These are phyloP conservation scores for Zygothrica quintamaculata DNA, from an alignment of 2,888 invertebrate genomes.

Conservation along the genomic window DNA sequence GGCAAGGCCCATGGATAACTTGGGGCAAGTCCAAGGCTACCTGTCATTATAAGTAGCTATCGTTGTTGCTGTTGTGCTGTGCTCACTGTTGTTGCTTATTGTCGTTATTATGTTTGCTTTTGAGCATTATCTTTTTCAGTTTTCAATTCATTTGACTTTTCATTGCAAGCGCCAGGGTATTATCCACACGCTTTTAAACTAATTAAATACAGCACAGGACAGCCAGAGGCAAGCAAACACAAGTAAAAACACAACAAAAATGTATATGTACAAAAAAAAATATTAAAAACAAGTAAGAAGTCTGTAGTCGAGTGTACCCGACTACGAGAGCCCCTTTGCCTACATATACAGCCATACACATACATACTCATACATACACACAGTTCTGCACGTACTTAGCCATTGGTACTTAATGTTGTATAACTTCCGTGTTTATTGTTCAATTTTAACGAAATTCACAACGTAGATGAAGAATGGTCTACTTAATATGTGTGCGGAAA, in stretches of 20 bases:
- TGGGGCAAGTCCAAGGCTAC: constrained; percentile 24
- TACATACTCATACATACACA: no score
- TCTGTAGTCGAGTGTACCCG: no score
- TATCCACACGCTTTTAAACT: constrained; percentile 83
- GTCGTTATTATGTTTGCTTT: constrained; percentile 48
- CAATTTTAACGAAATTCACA: no score
- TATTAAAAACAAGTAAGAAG: no score
- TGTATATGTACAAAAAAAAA: constrained; percentile 20
- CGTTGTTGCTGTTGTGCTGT: constrained; percentile 18
- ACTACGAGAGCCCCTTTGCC: no score
- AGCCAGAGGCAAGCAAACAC: constrained; percentile 30
- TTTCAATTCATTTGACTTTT: constrained; percentile 81
- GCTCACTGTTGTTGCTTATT: constrained; percentile 32
- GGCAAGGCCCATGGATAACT: constrained; percentile 47
- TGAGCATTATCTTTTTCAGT: constrained; percentile 68
- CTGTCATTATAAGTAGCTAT: constrained; percentile 43
- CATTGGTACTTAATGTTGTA: no score
- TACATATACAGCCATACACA: no score
- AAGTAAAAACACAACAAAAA: constrained; percentile 8
- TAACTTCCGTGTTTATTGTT: no score
- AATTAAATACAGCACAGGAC: constrained; percentile 75
- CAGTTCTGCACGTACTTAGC: no score
- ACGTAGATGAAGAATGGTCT: no score
- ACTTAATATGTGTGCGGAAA: no score
- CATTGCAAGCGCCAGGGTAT: constrained; percentile 73